A percentile compares a stretch with the other conserved stretches of the same genome.
These are phyloP conservation scores for Ashinkailepas kermadecensis DNA, from an alignment of 2,888 invertebrate species.

Conservation along the genomic window DNA sequence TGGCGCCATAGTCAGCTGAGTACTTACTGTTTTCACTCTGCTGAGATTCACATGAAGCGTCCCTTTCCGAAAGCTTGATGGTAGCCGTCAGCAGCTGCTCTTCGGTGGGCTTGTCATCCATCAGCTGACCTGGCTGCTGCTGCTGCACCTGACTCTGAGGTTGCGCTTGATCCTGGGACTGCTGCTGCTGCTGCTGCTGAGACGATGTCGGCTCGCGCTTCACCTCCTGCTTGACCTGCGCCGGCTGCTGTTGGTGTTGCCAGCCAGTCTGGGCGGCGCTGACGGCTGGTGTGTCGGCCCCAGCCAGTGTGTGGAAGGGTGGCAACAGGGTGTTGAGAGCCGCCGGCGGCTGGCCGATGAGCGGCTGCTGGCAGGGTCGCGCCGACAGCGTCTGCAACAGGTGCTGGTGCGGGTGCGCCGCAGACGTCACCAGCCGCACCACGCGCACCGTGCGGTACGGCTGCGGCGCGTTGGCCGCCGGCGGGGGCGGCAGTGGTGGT, in stretches of 20 bases:
- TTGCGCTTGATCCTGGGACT: background rate
- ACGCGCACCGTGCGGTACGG: slow-evolving; percentile 5
- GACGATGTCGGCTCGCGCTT: background rate
- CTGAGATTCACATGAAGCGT: background rate
- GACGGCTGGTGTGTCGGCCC: background rate
- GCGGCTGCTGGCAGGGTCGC: background rate
- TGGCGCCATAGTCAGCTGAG: no score
- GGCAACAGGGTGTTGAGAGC: slow-evolving; percentile 8
- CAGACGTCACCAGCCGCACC: slow-evolving; percentile 7
- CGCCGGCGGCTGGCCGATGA: slow-evolving; percentile 1
- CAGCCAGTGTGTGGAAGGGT: slow-evolving; percentile 3
- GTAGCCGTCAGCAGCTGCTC: background rate
- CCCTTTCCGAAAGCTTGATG: background rate
- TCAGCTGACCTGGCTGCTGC: background rate
- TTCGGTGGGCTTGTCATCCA: background rate
- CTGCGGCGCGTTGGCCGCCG: background rate
- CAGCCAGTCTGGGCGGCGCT: background rate
- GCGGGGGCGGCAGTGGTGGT: background rate
- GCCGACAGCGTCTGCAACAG: background rate
- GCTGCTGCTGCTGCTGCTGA: background rate
- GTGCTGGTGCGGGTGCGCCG: background rate
- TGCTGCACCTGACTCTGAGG: background rate
- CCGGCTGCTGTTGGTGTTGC: background rate
- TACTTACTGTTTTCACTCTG: slow-evolving; percentile 3
- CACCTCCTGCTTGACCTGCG: background rate